phyloP scores from a whole-genome alignment of 2,113 vertebrate species.

The crab-eating macaque (Macaca fascicularis) region T2T-MFA8v1.1 NC_088386.1:107699501-107700000 shows the following conservation, averaged over 20 bases:
- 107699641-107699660: not conserved
- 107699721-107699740: not conserved
- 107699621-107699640: not conserved
- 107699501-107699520: not conserved
- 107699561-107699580: not conserved
- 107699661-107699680: not conserved
- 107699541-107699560: not conserved
- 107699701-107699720: not conserved
- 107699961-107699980: too few relatives aligned
- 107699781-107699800: not conserved
- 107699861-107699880: too few relatives aligned
- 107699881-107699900: too few relatives aligned
- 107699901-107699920: too few relatives aligned
- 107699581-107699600: not conserved
- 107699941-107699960: too few relatives aligned
- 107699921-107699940: too few relatives aligned
- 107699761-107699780: conserved; percentile 7
- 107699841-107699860: too few relatives aligned
- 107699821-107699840: too few relatives aligned
- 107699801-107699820: not conserved
- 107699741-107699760: conserved; percentile 42
- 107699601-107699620: not conserved
- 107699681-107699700: not conserved
- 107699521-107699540: not conserved
- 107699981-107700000: too few relatives aligned